Evolutionary conservation across 2,113 vertebrate genomes (phyloP).

Genomic region (Salvelinus alpinus): DNA sequence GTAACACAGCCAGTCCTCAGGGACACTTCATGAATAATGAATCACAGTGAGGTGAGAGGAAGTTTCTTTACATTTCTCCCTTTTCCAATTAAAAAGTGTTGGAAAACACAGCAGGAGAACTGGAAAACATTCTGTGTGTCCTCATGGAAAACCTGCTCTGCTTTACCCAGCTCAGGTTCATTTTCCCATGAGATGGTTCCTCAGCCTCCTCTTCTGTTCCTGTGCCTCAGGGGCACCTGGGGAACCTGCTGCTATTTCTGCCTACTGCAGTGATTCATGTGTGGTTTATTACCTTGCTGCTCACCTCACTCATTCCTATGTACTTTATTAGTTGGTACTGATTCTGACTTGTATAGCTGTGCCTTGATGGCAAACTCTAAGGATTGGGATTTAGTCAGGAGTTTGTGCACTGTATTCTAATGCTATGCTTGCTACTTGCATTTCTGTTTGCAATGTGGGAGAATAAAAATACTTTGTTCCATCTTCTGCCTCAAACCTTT

Average conservation of each 20-base stretch:
- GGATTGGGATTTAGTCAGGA: too few relatives aligned
- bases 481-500: too few relatives aligned
- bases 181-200: neutral
- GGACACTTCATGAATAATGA: constrained; percentile 44
- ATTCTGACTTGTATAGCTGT: neutral
- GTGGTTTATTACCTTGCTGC: constrained; percentile 31
- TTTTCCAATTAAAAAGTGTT: constrained; percentile 30
- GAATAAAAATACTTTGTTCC: too few relatives aligned
- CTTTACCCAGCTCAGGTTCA: constrained; percentile 9
- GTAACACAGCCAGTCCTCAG: constrained; percentile 12
- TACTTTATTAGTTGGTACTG: neutral
- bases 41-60: constrained; percentile 42
- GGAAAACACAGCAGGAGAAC: constrained; percentile 25
- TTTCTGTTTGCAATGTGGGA: too few relatives aligned
- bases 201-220: too few relatives aligned
- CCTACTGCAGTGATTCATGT: constrained; percentile 41
- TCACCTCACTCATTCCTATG: neutral
- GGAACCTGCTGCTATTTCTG: constrained; percentile 41
- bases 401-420: too few relatives aligned
- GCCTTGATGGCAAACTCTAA: too few relatives aligned
- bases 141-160: neutral
- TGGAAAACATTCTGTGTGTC: neutral
- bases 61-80: constrained; percentile 31
- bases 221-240: too few relatives aligned
- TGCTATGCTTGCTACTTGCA: too few relatives aligned